These are phyloP conservation scores for Nomada ruficornis DNA, from an alignment of 2,888 invertebrate genomes.

Conservation along the genomic window DNA sequence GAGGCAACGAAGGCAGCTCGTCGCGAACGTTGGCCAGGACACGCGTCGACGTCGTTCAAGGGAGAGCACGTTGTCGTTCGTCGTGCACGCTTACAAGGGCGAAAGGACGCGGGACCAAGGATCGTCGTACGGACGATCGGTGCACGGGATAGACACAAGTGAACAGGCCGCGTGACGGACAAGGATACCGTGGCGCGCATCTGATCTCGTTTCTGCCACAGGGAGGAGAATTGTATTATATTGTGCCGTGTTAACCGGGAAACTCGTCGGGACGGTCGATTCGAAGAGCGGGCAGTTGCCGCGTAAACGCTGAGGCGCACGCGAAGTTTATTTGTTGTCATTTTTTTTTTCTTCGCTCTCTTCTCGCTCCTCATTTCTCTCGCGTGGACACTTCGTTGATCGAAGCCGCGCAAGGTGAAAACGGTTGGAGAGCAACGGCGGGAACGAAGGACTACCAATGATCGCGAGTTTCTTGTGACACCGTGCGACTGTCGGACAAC, in stretches of 20 bases:
- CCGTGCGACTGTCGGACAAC: constrained; percentile 19
- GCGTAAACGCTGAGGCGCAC: constrained; percentile 4
- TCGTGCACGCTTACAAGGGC: constrained; percentile 1
- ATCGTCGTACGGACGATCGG: background rate
- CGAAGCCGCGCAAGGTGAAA: background rate
- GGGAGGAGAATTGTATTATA: no score
- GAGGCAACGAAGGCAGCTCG: constrained; percentile 46
- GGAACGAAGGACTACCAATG: background rate
- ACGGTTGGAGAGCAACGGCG: background rate
- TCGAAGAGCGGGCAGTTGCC: background rate
- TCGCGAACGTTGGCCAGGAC: constrained; percentile 34
- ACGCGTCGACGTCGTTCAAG: constrained; percentile 10
- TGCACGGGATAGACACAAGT: background rate
- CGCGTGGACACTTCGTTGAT: no score
- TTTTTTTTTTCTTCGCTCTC: background rate
- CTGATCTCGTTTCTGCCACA: no score
- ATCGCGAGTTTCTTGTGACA: constrained; percentile 19
- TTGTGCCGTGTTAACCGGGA: no score
- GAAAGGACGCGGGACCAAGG: constrained; percentile 25
- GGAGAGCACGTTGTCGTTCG: background rate
- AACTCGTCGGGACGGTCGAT: background rate
- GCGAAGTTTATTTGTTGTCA: background rate
- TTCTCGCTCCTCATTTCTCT: no score
- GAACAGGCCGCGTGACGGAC: background rate
- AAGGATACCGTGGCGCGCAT: background rate